Conservation (phyloP, 2,888 invertebrate genomes). For the Elmis aenea region DNA sequence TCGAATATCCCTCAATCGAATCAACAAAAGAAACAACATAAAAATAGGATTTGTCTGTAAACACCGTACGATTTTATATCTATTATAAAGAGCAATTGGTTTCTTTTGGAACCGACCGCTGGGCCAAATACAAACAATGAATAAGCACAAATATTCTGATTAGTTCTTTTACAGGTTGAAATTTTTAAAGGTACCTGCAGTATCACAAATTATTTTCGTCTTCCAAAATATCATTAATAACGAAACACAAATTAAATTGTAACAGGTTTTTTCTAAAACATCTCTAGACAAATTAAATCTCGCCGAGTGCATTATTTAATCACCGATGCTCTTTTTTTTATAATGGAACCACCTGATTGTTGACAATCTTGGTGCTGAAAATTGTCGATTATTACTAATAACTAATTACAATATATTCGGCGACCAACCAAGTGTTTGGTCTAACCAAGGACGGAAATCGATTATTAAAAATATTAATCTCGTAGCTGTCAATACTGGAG, state of each 20-base stretch:
- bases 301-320: too few relatives aligned
- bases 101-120: slow-evolving; percentile 29
- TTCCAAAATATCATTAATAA: too few relatives aligned
- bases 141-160: slow-evolving; percentile 36
- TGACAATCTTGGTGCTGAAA: not conserved
- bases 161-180: slow-evolving; percentile 25
- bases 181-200: slow-evolving; percentile 9
- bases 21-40: slow-evolving; percentile 26
- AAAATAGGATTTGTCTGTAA: slow-evolving; percentile 27
- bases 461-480: slow-evolving; percentile 43
- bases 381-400: not conserved
- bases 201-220: too few relatives aligned
- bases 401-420: slow-evolving; percentile 23
- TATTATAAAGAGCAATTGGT: slow-evolving; percentile 26
- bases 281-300: too few relatives aligned
- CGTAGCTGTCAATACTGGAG: slow-evolving; percentile 34
- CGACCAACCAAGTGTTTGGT: slow-evolving; percentile 24
- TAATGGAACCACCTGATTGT: not conserved
- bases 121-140: slow-evolving; percentile 38
- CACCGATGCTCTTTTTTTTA: too few relatives aligned
- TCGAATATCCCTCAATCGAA: slow-evolving; percentile 29
- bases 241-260: too few relatives aligned
- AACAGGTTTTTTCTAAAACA: too few relatives aligned
- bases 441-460: slow-evolving; percentile 35
- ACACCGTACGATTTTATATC: slow-evolving; percentile 25